phyloP scores from a whole-genome alignment of 2,888 invertebrate species.

The Helicoverpa assulta region DNA sequence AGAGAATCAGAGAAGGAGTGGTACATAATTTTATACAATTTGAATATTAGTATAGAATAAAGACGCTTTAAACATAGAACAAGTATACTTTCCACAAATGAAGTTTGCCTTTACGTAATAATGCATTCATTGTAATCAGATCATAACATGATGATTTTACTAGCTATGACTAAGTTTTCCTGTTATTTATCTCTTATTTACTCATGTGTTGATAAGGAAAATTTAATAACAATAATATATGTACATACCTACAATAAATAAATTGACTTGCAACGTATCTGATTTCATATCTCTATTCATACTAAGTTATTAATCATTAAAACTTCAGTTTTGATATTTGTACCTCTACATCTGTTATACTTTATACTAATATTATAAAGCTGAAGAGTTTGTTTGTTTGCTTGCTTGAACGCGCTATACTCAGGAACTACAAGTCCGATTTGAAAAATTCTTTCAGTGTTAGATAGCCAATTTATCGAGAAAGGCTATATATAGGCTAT shows the following conservation, averaged over 20 bases:
- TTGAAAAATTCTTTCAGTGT: too few species aligned
- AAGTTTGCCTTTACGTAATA: not conserved
- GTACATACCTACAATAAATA: not conserved
- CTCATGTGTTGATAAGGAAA: not conserved
- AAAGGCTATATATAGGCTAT: too few species aligned
- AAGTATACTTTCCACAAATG: not conserved
- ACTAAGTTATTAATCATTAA: too few species aligned
- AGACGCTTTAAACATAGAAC: not conserved
- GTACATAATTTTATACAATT: conserved; percentile 60
- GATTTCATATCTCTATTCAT: not conserved
- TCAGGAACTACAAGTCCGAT: too few species aligned
- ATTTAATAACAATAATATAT: conserved; percentile 10
- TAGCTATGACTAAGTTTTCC: conserved; percentile 12
- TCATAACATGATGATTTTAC: not conserved
- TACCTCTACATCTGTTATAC: too few species aligned
- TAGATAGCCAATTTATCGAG: too few species aligned
- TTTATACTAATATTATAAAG: too few species aligned
- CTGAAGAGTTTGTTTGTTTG: too few species aligned
- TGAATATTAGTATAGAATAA: too few species aligned
- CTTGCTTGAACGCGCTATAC: too few species aligned
- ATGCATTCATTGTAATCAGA: conserved; percentile 2
- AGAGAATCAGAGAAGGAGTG: conserved; percentile 73
- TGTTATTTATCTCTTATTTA: conserved; percentile 1
- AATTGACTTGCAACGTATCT: not conserved
- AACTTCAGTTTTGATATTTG: too few species aligned